These are phyloP conservation scores for Synanthedon formicaeformis DNA, from an alignment of 2,888 invertebrate species.

Conservation along the genomic window DNA sequence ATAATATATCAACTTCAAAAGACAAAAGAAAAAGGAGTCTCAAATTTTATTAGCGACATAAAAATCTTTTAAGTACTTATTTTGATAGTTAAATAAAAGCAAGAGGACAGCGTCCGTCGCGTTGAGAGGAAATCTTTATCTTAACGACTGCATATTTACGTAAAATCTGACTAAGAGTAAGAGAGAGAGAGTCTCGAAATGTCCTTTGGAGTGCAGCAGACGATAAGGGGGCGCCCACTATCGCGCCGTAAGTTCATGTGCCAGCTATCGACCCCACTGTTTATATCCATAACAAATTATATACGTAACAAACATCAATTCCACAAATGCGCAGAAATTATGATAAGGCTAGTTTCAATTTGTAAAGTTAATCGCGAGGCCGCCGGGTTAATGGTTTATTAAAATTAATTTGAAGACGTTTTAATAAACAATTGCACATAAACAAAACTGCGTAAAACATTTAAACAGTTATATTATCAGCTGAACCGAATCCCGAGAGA, in stretches of 20 bases:
- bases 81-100: conserved; percentile 51
- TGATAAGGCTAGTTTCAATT: conserved; percentile 49
- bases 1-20: background rate
- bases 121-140: conserved; percentile 63
- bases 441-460: too few relatives aligned
- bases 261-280: conserved; percentile 65
- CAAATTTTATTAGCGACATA: conserved; percentile 39
- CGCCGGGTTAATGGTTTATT: conserved; percentile 49
- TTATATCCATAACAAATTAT: conserved; percentile 32
- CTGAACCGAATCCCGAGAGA: too few relatives aligned
- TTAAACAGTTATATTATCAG: too few relatives aligned
- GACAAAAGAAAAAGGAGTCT: conserved; percentile 10
- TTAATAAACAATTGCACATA: background rate
- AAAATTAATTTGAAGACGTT: conserved; percentile 46
- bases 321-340: conserved; percentile 40
- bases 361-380: conserved; percentile 47
- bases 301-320: conserved; percentile 30
- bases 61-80: conserved; percentile 44
- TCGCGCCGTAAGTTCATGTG: conserved; percentile 47
- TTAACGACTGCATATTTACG: conserved; percentile 62
- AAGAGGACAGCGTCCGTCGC: conserved; percentile 41
- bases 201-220: conserved; percentile 48
- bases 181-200: conserved; percentile 37
- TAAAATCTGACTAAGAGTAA: conserved; percentile 43
- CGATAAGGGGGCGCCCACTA: conserved; percentile 52